Evolutionary conservation across 2,888 invertebrate species (phyloP).

Genomic region (Sepiola atlantica): DNA sequence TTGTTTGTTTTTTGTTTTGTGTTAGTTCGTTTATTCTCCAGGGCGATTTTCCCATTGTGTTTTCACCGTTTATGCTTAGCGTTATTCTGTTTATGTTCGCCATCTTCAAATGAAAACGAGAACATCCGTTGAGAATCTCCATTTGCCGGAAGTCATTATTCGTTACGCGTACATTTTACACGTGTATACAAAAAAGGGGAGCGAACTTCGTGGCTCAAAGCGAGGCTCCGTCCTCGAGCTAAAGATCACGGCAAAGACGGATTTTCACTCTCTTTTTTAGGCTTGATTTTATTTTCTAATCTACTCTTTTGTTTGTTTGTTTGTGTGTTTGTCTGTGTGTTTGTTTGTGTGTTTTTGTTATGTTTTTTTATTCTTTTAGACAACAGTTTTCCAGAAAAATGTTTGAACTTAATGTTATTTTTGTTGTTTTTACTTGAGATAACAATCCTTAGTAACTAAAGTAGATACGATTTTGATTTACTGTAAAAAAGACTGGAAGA

Average conservation of each 20-base stretch:
- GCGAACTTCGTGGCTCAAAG: background rate
- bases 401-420: background rate
- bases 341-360: too few relatives aligned
- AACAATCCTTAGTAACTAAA: too few relatives aligned
- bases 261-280: background rate
- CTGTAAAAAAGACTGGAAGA: too few relatives aligned
- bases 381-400: background rate
- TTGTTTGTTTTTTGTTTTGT: background rate
- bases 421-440: too few relatives aligned
- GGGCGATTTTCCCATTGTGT: background rate
- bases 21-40: background rate
- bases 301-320: background rate
- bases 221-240: background rate
- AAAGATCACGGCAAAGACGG: background rate
- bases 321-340: too few relatives aligned
- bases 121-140: background rate
- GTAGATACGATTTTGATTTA: too few relatives aligned
- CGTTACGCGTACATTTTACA: constrained; percentile 32
- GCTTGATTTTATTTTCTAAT: background rate
- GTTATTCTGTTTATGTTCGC: background rate
- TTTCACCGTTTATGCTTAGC: background rate
- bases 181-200: background rate
- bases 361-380: too few relatives aligned
- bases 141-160: background rate
- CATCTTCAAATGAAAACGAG: background rate